phyloP scores from a whole-genome alignment of 1,140 invertebrate genomes.

The Magallana gigas region DNA sequence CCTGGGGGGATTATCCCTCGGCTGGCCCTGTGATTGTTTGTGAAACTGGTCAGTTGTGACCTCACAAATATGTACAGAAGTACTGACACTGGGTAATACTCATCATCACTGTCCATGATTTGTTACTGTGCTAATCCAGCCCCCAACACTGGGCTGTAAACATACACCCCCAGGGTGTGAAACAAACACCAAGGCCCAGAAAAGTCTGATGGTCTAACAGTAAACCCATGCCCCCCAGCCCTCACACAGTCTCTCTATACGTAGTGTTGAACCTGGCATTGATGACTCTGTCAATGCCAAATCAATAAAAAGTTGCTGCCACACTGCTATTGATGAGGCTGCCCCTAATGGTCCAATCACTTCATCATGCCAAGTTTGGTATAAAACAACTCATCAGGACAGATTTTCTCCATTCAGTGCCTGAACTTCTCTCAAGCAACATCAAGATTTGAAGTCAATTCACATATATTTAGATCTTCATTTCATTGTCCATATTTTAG shows the following conservation, averaged over 20 bases:
- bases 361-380: conserved; percentile 10
- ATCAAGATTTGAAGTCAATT: neutral
- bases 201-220: conserved; percentile 10
- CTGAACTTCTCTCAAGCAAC: neutral
- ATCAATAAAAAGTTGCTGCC: conserved; percentile 30
- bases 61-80: neutral
- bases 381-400: neutral
- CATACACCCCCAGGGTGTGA: conserved; percentile 31
- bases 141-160: conserved; percentile 17
- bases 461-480: neutral
- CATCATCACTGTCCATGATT: conserved; percentile 9
- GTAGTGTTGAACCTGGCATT: conserved; percentile 3
- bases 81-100: neutral
- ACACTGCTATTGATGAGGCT: conserved; percentile 12
- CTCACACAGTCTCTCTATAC: neutral
- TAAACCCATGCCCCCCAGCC: neutral
- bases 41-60: conserved; percentile 13
- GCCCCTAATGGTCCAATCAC: conserved; percentile 7
- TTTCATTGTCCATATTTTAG: neutral
- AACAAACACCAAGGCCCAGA: conserved; percentile 5
- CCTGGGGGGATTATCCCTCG: conserved; percentile 11
- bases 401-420: neutral
- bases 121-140: neutral
- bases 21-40: neutral
- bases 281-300: conserved; percentile 29